Evolutionary conservation across 2,888 invertebrate genomes (phyloP), one percentile per base, ranked within the genome.

Genomic region (Drosophila koepferae): DNA sequence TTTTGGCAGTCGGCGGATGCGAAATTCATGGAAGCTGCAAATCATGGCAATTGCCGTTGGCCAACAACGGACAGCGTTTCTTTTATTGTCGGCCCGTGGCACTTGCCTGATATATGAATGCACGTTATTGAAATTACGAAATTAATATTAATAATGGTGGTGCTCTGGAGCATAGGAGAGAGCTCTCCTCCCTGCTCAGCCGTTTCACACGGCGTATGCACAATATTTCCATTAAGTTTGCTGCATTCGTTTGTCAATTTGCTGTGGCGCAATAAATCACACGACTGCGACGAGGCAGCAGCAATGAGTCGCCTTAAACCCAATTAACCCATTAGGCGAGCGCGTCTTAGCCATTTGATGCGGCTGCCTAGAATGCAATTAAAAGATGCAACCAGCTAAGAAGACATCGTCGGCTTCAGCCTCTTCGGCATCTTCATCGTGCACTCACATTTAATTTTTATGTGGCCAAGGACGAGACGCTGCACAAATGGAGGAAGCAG

Each of bases 81-180:
- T 71, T 82, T 80, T 79, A 82, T 72, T 82, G 68, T 58, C 36
- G 28, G 49, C 58, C 68, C 71, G 41, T 49, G 74, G 60, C 55
- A 65, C 73, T 54, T 72, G 65, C 49, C 62, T 71, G 74, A 80
- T 82, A 64, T 71, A 86, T 69, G 77, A 55, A 74, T 49, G 59
- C 53, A 20, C 64, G 60, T 51, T 51, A 74, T 74, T 71, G 64
- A 81, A 69, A 78, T 72, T 73, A 73, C 68, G 49, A 86, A 81
- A 89, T 86, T 64, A 86, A 86, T 86, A 89, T 83, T 89, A 89
- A 84, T 86, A 86, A 89, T 88, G 73, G 48, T 70, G 48, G 54
- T n/a, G 40, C 16, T 12, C 16, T 3, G 41, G 31, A 31, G 7
- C 46, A 16, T 23, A 23, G 23, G 23, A 38, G 5, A 2, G 14